Conservation (phyloP, 2,888 invertebrate genomes). For the Dyspetes luteomarginatus region DNA sequence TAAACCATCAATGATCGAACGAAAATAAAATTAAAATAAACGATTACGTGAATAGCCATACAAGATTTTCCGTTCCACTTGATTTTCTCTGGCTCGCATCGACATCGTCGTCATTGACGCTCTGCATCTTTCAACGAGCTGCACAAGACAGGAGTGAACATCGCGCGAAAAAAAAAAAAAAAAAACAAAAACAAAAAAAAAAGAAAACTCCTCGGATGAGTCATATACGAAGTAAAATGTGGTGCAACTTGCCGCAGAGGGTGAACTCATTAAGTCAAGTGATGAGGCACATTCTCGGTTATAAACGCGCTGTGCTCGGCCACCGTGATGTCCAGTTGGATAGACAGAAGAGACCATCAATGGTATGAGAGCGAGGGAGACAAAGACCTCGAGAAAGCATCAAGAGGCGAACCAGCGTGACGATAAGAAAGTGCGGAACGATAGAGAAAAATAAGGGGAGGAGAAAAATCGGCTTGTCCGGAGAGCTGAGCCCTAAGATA, state of each 20-base stretch:
- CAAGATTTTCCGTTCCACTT: no score
- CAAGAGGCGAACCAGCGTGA: slow-evolving; percentile 36
- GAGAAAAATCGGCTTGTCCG: slow-evolving; percentile 24
- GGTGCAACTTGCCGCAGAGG: slow-evolving; percentile 12
- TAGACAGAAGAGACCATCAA: background rate
- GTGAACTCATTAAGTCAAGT: slow-evolving; percentile 74
- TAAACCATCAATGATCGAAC: no score
- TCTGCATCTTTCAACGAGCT: background rate
- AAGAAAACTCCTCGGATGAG: no score
- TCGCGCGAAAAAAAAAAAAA: background rate
- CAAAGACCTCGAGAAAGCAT: slow-evolving; percentile 42
- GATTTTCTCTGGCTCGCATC: no score
- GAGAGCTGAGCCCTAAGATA: slow-evolving; percentile 23
- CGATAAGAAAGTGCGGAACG: slow-evolving; percentile 42
- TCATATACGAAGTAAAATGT: slow-evolving; percentile 2
- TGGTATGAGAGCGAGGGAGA: slow-evolving; percentile 39
- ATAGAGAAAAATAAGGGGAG: slow-evolving; percentile 8
- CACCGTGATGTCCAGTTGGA: slow-evolving; percentile 47
- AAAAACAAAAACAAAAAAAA: no score
- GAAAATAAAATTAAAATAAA: no score
- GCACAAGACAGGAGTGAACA: background rate
- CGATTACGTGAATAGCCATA: no score
- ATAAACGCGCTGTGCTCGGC: slow-evolving; percentile 67
- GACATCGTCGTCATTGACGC: background rate
- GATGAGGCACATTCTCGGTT: slow-evolving; percentile 75